Conservation (phyloP, 1,140 invertebrate genomes). For the Drosophila quadrilineata region DNA sequence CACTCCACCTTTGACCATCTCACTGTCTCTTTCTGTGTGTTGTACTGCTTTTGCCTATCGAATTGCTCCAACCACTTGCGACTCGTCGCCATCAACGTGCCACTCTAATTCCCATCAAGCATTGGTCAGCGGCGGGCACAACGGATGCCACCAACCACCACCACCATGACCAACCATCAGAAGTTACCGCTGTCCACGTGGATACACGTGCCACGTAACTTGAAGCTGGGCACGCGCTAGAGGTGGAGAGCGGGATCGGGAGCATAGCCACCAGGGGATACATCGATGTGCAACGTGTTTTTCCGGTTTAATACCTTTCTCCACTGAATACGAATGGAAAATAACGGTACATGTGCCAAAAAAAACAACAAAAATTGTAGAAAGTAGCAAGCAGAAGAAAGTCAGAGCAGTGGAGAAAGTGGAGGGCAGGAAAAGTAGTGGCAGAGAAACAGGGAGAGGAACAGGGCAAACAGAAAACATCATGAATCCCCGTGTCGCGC, state of each 20-base stretch:
- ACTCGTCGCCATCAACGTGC: no score
- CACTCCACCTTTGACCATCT: neutral
- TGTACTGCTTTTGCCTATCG: neutral
- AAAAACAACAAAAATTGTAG: constrained; percentile 10
- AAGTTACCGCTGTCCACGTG: constrained; percentile 52
- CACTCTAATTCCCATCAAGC: no score
- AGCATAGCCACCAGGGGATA: constrained; percentile 25
- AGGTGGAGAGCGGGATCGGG: neutral
- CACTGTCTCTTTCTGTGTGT: neutral
- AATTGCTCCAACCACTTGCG: no score
- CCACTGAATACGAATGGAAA: constrained; percentile 72
- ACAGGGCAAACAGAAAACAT: constrained; percentile 36
- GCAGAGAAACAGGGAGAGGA: neutral
- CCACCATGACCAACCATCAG: no score
- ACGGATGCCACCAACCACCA: constrained; percentile 3
- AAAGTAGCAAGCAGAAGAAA: constrained; percentile 6
- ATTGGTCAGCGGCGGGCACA: constrained; percentile 11
- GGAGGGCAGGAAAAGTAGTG: constrained; percentile 6
- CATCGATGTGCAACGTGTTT: constrained; percentile 77
- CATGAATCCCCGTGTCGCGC: constrained; percentile 35
- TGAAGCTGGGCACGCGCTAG: constrained; percentile 10
- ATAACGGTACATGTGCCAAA: constrained; percentile 61
- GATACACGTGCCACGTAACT: constrained; percentile 62
- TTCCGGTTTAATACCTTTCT: constrained; percentile 76
- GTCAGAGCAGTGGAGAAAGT: no score